Evolutionary conservation across 2,113 vertebrate genomes (phyloP), one percentile per base, ranked within the genome.

Genomic region (Caranx melampygus): DNA sequence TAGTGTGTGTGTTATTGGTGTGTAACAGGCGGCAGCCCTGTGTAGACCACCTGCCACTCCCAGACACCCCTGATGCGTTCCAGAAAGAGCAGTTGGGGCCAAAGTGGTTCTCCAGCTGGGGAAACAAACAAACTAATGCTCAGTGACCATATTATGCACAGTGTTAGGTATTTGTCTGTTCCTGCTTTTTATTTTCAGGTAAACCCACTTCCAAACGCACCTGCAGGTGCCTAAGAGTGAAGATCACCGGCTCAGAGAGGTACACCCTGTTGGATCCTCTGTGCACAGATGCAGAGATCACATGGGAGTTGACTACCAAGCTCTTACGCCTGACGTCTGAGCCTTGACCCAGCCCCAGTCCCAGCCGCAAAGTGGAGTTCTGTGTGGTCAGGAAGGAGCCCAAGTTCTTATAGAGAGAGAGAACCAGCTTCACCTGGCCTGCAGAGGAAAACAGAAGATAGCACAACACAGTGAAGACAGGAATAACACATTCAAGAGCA

Each of bases 1-100:
- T 97, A 61, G 97, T 98, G 88, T 98, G 97, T 10, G 97, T 98
- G 92, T 95, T 96, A 94, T 98, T 98, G 91, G 96, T 97, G 85
- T 96, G 95, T 37, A 97, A 84, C 88, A 97, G 92, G 44, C 96
- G 95, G 88, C 97, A 98, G 83, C 96, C 97, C 91, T 98, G 97
- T 0, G 96, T 96, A 0, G 97, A 97, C 97, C 97, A 98, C 93
- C 96, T 95, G 70, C 97, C 96, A 75, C 92, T 94, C 93, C 97
- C 97, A 57, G 96, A 95, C 3, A 95, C 93, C 84, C 96, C 96
- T 0, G 97, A 96, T 83, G 96, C 95, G 76, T 97, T 98, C 97
- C 97, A 98, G 94, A 98, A 98, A 20, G 97, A 97, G 87, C 97
- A 98, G 94, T 98, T 98, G 49, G 97, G 96, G 26, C 96, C 97